phyloP scores from a whole-genome alignment of 37 sponge, comb jelly and placozoan species.

The Lycopodina hypogea region DNA sequence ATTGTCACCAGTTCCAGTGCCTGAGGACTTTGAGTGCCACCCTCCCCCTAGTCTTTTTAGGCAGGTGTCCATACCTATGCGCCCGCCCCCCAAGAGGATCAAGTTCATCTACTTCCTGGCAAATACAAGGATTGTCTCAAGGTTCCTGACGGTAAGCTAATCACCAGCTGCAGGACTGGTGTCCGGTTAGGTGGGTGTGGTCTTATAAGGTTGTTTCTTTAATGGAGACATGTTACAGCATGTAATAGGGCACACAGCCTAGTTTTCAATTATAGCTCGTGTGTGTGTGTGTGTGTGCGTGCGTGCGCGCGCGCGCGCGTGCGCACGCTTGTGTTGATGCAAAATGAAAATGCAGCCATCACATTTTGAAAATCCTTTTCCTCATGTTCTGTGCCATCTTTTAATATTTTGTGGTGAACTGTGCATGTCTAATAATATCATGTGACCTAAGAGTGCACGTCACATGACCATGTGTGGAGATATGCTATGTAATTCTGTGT shows the following conservation, averaged over 20 bases:
- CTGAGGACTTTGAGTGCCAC: neutral
- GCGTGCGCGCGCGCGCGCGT: too few species aligned
- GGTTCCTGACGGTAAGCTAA: conserved; percentile 42
- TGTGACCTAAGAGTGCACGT: neutral
- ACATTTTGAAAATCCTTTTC: too few species aligned
- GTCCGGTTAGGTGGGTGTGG: neutral
- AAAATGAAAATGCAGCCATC: too few species aligned
- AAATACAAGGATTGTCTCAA: conserved; percentile 49
- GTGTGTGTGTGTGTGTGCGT: too few species aligned
- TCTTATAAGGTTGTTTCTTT: too few species aligned
- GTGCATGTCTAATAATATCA: neutral
- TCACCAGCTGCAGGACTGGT: neutral
- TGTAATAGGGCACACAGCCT: too few species aligned
- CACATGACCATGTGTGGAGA: neutral
- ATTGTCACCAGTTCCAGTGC: conserved; percentile 14
- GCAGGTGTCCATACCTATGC: conserved; percentile 20
- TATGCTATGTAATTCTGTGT: neutral
- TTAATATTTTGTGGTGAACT: too few species aligned
- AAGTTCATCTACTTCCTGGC: conserved; percentile 76
- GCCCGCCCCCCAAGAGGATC: conserved; percentile 44
- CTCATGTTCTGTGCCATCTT: too few species aligned
- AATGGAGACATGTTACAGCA: too few species aligned
- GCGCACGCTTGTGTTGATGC: too few species aligned
- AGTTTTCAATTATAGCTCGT: too few species aligned
- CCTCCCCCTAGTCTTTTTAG: neutral